Base-by-base conservation (phyloP, 2,797 vertebrate genomes). In the Prunella strophiata region DNA sequence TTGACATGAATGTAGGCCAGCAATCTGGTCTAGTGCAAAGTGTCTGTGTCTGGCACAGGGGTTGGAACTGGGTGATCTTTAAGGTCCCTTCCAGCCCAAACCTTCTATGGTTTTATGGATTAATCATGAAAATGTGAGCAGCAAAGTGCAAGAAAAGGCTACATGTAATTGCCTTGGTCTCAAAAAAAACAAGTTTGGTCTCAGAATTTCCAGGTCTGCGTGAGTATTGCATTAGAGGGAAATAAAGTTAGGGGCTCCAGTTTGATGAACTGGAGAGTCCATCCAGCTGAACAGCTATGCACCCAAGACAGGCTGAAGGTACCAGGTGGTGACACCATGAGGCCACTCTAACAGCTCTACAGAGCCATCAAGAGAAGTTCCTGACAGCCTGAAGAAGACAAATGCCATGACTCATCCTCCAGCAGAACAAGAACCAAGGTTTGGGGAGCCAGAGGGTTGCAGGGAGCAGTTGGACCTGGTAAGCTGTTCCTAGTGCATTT, bases 301-400 rank as follows among this genome's bases (percentile, higher is more conserved):
- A 57, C 26, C 7, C 20, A 85, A 3, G 2, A 23, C 32, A 17
- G 21, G 45, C n/a, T 26, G 22, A 54, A 83, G 25, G 36, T 9
- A 11, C 11, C 7, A 17, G 0, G 52, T 1, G 45, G 50, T 52
- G 38, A 52, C 58, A 42, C 2, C 2, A 0, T 14, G 30, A 59
- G 45, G 30, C 38, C 27, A 25, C 34, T 72, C 22, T 5, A 51
- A 52, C 23, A 45, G 26, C 57, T 71, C 38, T 13, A 74, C 9
- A 27, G 48, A 25, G 29, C 22, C 19, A 34, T 20, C 18, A 55
- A 47, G 21, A 10, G 16, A 77, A 51, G 4, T 6, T 75, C 58
- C 26, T 57, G 30, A 32, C 42, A 78, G 22, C 1, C 38, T 30
- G 12, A 47, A 78, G 40, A 34, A 45, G 15, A 25, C 9, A 40